These are phyloP conservation scores for Pandemis cinnamomeana DNA, from an alignment of 2,888 invertebrate species.

Conservation along the genomic window DNA sequence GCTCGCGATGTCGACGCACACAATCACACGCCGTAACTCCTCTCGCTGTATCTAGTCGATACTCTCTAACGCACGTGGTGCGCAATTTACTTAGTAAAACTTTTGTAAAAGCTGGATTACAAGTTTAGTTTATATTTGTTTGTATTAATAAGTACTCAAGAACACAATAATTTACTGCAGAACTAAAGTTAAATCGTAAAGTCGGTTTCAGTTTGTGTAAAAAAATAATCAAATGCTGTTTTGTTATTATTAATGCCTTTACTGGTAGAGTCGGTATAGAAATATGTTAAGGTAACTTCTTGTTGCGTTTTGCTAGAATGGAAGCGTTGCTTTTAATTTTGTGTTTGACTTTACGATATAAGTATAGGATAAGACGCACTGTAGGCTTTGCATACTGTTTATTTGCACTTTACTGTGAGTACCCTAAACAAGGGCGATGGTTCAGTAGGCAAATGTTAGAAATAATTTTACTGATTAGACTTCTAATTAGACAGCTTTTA, in stretches of 20 bases:
- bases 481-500: too few species aligned
- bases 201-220: neutral
- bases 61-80: conserved; percentile 38
- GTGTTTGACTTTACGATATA: too few species aligned
- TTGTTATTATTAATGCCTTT: neutral
- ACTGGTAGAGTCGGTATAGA: too few species aligned
- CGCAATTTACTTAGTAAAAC: conserved; percentile 33
- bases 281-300: too few species aligned
- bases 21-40: conserved; percentile 23
- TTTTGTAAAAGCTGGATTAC: conserved; percentile 36
- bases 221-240: neutral
- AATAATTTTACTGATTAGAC: too few species aligned
- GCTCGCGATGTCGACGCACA: conserved; percentile 43
- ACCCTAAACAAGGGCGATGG: neutral
- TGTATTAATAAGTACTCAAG: conserved; percentile 12
- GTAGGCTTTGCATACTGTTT: neutral
- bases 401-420: neutral
- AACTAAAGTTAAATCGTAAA: neutral
- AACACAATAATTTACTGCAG: neutral
- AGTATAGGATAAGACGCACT: neutral
- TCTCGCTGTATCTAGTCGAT: conserved; percentile 30
- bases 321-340: too few species aligned
- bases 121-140: conserved; percentile 19
- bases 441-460: neutral
- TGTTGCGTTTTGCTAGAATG: too few species aligned